Percentiles rank a stretch among this genome's conserved stretches.
phyloP scores from a whole-genome alignment of 1,140 invertebrate species.

The Aphaenogaster rudis region DNA sequence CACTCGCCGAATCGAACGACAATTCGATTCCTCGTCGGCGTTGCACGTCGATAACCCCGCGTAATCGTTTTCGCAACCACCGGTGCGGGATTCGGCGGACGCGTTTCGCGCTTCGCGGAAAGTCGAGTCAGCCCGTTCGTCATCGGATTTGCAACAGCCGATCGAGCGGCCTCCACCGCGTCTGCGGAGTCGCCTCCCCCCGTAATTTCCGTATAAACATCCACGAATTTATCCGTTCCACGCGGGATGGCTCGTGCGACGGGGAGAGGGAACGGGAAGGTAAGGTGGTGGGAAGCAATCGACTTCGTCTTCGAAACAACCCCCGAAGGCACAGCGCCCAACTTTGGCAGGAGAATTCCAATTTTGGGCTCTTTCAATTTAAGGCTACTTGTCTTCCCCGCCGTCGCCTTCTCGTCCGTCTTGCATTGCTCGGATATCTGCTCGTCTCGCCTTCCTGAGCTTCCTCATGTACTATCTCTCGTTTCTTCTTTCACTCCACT shows the following conservation, averaged over 20 bases:
- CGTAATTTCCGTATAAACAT: conserved; percentile 80
- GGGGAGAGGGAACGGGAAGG: neutral
- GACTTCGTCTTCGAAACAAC: conserved; percentile 71
- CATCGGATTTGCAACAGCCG: conserved; percentile 69
- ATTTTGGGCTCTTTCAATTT: conserved; percentile 83
- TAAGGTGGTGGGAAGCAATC: conserved; percentile 66
- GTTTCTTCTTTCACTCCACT: conserved; percentile 44
- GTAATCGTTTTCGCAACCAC: conserved; percentile 53
- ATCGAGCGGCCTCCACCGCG: conserved; percentile 52
- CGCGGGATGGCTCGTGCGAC: neutral
- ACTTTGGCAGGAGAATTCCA: conserved; percentile 83
- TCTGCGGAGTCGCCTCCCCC: conserved; percentile 40
- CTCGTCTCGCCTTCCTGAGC: conserved; percentile 23
- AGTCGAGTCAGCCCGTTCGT: conserved; percentile 39
- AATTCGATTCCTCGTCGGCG: conserved; percentile 46
- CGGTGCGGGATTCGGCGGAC: conserved; percentile 23
- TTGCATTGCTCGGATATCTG: conserved; percentile 31
- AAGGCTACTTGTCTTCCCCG: conserved; percentile 80
- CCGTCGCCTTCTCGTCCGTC: conserved; percentile 60
- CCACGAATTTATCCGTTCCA: conserved; percentile 71
- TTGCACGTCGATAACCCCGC: conserved; percentile 19
- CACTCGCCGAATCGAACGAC: conserved; percentile 16
- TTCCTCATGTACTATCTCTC: conserved; percentile 29
- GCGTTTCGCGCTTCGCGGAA: conserved; percentile 2
- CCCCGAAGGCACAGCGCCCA: conserved; percentile 72